phyloP scores from a whole-genome alignment of 2,113 vertebrate genomes.

The Dascyllus trimaculatus region DNA sequence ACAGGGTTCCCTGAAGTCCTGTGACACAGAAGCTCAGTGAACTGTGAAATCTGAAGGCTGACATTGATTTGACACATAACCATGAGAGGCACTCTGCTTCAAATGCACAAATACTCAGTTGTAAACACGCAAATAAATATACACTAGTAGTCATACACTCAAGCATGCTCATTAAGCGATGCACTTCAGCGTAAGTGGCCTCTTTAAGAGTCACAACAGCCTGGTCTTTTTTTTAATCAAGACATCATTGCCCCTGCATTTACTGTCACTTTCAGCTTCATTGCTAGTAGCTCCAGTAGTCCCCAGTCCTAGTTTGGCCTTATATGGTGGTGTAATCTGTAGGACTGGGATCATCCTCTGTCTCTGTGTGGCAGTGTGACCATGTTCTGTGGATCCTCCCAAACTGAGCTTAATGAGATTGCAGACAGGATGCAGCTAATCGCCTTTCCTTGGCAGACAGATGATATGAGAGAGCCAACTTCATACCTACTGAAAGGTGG shows the following conservation, averaged over 20 bases:
- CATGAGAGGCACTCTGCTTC: slow-evolving; percentile 27
- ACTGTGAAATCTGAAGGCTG: slow-evolving; percentile 55
- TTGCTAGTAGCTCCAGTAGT: slow-evolving; percentile 15
- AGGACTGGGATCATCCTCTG: slow-evolving; percentile 48
- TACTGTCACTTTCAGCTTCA: slow-evolving; percentile 12
- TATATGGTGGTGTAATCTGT: slow-evolving; percentile 50
- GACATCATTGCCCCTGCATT: slow-evolving; percentile 9
- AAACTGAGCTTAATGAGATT: slow-evolving; percentile 67
- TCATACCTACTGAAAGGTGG: slow-evolving; percentile 52
- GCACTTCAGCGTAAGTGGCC: slow-evolving; percentile 14
- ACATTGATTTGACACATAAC: slow-evolving; percentile 46
- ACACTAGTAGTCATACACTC: slow-evolving; percentile 12
- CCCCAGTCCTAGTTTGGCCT: slow-evolving; percentile 30
- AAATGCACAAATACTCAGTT: slow-evolving; percentile 25
- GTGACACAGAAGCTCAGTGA: slow-evolving; percentile 61
- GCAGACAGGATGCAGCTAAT: slow-evolving; percentile 70
- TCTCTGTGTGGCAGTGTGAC: slow-evolving; percentile 39
- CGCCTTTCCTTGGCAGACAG: slow-evolving; percentile 43
- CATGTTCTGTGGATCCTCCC: slow-evolving; percentile 48
- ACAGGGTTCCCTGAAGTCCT: slow-evolving; percentile 23
- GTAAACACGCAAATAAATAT: slow-evolving; percentile 40
- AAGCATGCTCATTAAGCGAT: slow-evolving; percentile 18
- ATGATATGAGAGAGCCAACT: slow-evolving; percentile 28
- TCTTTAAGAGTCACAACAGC: slow-evolving; percentile 15
- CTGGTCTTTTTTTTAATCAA: slow-evolving; percentile 1